These are phyloP conservation scores for Acrobasis consociella DNA, from an alignment of 2,888 invertebrate genomes.

Conservation along the genomic window DNA sequence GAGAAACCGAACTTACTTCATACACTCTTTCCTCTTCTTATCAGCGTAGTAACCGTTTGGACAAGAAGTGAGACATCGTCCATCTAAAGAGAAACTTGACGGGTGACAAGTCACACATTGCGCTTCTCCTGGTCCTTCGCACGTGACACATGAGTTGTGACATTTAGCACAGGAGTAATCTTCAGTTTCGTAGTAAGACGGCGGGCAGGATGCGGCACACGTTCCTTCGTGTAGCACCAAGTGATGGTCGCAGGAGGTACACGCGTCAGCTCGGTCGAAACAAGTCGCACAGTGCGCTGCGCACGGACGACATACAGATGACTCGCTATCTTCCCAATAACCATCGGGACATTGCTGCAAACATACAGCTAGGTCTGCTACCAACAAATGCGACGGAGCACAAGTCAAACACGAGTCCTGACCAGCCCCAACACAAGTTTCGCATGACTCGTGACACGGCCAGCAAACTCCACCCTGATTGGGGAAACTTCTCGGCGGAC, in stretches of 20 bases:
- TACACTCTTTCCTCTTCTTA: conserved; percentile 90
- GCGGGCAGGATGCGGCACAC: conserved; percentile 92
- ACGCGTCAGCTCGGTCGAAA: conserved; percentile 90
- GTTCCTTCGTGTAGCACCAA: conserved; percentile 91
- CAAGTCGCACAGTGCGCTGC: conserved; percentile 94
- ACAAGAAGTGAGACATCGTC: conserved; percentile 88
- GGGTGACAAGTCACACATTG: conserved; percentile 92
- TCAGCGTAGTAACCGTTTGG: conserved; percentile 89
- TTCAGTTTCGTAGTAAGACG: conserved; percentile 92
- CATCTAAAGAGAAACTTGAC: conserved; percentile 87
- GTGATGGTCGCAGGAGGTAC: conserved; percentile 94
- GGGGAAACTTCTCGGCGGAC: conserved; percentile 92
- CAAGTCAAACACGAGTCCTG: conserved; percentile 94
- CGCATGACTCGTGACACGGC: conserved; percentile 95
- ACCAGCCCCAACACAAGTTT: conserved; percentile 93
- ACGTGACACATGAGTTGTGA: conserved; percentile 90
- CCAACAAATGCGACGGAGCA: conserved; percentile 91
- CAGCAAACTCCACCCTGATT: conserved; percentile 91
- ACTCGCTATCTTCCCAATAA: conserved; percentile 90
- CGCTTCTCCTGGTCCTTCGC: conserved; percentile 88
- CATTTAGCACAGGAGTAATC: conserved; percentile 93
- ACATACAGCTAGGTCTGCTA: conserved; percentile 93
- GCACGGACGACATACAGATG: conserved; percentile 92
- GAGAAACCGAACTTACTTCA: conserved; percentile 72
- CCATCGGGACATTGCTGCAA: conserved; percentile 95